phyloP scores from a whole-genome alignment of 2,113 vertebrate genomes.

The Gnathonemus echidnorhynchus region DNA sequence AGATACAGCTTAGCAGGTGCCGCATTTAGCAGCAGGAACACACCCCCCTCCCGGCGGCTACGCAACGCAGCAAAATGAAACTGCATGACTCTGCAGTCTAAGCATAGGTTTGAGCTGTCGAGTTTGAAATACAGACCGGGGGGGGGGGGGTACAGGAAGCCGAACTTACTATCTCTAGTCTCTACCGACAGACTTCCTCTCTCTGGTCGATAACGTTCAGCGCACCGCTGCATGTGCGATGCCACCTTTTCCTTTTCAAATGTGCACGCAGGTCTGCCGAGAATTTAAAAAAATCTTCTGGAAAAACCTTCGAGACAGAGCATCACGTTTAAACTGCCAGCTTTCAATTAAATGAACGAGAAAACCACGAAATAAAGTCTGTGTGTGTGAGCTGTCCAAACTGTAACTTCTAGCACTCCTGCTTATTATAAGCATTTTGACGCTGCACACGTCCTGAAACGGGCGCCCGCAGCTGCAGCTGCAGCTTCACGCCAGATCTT shows the following conservation, averaged over 20 bases:
- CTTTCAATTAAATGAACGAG: not conserved
- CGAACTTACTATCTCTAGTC: not conserved
- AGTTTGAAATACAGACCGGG: slow-evolving; percentile 14
- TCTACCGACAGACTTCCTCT: slow-evolving; percentile 14
- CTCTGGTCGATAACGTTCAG: not conserved
- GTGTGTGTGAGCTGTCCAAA: not conserved
- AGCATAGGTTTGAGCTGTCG: not conserved
- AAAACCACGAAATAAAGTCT: not conserved
- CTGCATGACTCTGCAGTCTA: slow-evolving; percentile 15
- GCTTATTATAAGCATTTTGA: not conserved
- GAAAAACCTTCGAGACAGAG: not conserved
- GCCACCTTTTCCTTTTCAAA: not conserved
- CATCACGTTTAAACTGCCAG: not conserved
- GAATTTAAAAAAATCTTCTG: not conserved
- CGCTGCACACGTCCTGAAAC: not conserved
- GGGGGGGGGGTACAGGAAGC: slow-evolving; percentile 18
- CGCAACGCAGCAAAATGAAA: slow-evolving; percentile 3
- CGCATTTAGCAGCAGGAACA: not conserved
- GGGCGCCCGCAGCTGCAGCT: not conserved
- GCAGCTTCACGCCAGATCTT: not conserved
- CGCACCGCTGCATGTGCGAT: not conserved
- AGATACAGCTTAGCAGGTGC: slow-evolving; percentile 14
- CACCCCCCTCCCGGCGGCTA: slow-evolving; percentile 1
- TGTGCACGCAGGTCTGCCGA: not conserved
- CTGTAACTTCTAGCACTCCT: not conserved